A percentile compares a stretch with the other conserved stretches of the same genome.
These are phyloP conservation scores for Drosophila tropicalis DNA, from an alignment of 1,140 invertebrate genomes.

Conservation along the genomic window DNA sequence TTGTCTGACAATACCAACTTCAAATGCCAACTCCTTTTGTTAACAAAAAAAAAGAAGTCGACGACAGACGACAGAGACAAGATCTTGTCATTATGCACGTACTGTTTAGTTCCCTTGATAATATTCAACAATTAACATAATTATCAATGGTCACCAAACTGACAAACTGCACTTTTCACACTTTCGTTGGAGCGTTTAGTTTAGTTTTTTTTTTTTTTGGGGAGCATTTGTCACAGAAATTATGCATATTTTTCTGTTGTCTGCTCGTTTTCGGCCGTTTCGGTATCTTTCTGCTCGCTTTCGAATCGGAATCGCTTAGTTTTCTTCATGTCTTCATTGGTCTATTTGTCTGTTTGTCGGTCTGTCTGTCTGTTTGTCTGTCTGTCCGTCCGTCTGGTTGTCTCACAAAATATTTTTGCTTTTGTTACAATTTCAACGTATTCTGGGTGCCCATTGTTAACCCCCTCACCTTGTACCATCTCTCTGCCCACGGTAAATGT, in stretches of 20 bases:
- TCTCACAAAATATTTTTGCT: slow-evolving; percentile 6
- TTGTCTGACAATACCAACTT: too few relatives aligned
- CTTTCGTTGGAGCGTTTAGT: slow-evolving; percentile 33
- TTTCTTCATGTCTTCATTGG: slow-evolving; percentile 28
- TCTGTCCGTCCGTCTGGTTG: neutral
- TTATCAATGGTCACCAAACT: slow-evolving; percentile 63
- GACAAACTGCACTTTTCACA: slow-evolving; percentile 62
- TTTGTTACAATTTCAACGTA: slow-evolving; percentile 62
- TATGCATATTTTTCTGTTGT: slow-evolving; percentile 61
- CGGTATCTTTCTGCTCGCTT: slow-evolving; percentile 56
- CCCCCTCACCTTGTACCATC: slow-evolving; percentile 55
- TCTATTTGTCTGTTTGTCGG: slow-evolving; percentile 11
- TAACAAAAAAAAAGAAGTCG: slow-evolving; percentile 42
- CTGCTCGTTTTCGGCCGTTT: neutral
- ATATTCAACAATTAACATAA: slow-evolving; percentile 69
- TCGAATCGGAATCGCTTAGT: slow-evolving; percentile 71
- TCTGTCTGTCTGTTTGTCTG: neutral
- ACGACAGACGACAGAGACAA: slow-evolving; percentile 34
- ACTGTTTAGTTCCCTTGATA: slow-evolving; percentile 26
- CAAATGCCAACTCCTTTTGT: slow-evolving; percentile 5
- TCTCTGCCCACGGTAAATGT: slow-evolving; percentile 19
- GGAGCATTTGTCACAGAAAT: slow-evolving; percentile 71
- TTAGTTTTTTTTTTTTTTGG: slow-evolving; percentile 18
- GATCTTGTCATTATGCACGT: slow-evolving; percentile 55
- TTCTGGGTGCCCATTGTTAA: slow-evolving; percentile 56